Evolutionary conservation across 2,888 invertebrate species (phyloP), one percentile per base, ranked within the genome.

Genomic region (Stenodera caucasica): DNA sequence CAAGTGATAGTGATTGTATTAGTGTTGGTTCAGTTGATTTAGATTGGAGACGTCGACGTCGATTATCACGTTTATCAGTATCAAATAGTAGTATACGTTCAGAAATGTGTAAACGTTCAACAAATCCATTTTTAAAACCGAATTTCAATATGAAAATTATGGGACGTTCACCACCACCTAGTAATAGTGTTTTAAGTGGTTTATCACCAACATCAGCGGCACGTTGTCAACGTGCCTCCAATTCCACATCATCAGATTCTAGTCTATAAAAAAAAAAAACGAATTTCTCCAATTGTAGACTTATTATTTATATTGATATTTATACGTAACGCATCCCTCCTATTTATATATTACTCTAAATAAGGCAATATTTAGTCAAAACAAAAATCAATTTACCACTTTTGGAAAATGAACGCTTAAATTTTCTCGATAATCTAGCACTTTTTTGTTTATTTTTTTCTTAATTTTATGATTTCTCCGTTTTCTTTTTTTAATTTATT

Each of bases 181-280:
- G 84, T 60, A 84, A 81, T 61, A 84, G 84, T 67, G 81, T 83
- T 56, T 73, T 84, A n/a, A 84, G 84, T 64, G 84, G 84, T 0
- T 67, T 84, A n/a, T 84, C 84, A 15, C 84, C 84, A 5, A 84
- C 84, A 4, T 80, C 80, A 26, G 81, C 77, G 2, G 75, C 80
- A n/a, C 71, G 81, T 29, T 77, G 79, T 68, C 72, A 73, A 53
- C 75, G 74, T 50, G 70, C 70, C 23, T 67, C 73, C 33, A 66
- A 70, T 26, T 65, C 75, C 58, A 75, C 75, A 53, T 76, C 74
- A 40, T 77, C 77, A 15, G 80, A 80, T 72, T 80, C 80, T 56
- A 81, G 80, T 69, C 70, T 80, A 61, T 80, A 77, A 75, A 70
- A 57, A 14, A 12, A 15, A 18, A 18, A 40, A 26, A 26, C 30